These are phyloP conservation scores for Hucho hucho DNA, from an alignment of 2,113 vertebrate species.

Conservation along the genomic window DNA sequence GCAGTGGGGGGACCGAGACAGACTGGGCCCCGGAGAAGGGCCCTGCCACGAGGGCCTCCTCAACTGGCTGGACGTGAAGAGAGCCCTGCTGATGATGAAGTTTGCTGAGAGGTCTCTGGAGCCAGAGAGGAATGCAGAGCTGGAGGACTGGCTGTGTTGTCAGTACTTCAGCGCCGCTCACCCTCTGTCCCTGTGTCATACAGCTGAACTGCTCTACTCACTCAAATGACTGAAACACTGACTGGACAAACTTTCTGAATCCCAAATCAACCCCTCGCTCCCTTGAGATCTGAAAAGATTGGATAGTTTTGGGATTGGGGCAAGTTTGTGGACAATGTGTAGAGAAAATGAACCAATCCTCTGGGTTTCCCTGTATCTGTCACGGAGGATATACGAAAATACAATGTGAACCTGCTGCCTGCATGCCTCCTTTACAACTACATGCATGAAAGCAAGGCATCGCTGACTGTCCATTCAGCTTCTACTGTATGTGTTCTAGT, in stretches of 20 bases:
- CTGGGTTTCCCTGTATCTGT: neutral
- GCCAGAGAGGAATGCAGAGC: constrained; percentile 78
- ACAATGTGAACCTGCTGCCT: constrained; percentile 41
- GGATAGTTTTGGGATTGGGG: neutral
- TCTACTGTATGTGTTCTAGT: neutral
- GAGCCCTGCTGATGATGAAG: constrained; percentile 97
- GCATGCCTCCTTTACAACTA: constrained; percentile 23
- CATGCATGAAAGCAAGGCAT: constrained; percentile 36
- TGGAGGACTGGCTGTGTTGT: constrained; percentile 98
- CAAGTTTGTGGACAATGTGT: neutral
- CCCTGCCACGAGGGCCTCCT: constrained; percentile 76
- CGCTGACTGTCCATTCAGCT: constrained; percentile 12
- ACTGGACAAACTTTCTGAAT: no score
- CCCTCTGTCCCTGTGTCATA: constrained; percentile 81
- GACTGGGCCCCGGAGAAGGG: constrained; percentile 34
- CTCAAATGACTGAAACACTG: constrained; percentile 61
- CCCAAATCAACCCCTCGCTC: neutral
- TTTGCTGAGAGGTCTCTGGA: constrained; percentile 94
- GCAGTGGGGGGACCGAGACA: constrained; percentile 59
- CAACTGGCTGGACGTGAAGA: constrained; percentile 96
- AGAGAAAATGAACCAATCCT: constrained; percentile 12
- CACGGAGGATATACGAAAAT: neutral
- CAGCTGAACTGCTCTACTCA: constrained; percentile 84
- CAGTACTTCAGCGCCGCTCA: constrained; percentile 92
- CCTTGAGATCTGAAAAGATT: neutral